These are phyloP conservation scores for Dione juno DNA, from an alignment of 2,888 invertebrate genomes.

Conservation along the genomic window DNA sequence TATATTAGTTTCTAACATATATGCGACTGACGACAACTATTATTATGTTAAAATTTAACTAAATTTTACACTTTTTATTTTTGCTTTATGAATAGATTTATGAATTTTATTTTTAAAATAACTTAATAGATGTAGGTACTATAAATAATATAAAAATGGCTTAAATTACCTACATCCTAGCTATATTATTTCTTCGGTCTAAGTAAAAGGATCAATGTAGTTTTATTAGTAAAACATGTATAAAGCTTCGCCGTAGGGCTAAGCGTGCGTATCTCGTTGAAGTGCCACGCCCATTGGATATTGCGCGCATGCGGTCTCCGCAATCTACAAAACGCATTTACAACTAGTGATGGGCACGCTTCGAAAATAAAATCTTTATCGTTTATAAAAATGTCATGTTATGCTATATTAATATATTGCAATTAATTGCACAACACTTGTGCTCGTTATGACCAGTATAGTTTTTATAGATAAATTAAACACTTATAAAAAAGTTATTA, in stretches of 20 bases:
- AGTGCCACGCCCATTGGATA: constrained; percentile 45
- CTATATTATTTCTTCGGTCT: neutral
- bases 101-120: neutral
- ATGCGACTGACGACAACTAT: too few relatives aligned
- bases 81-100: neutral
- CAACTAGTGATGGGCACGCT: constrained; percentile 14
- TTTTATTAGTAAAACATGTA: constrained; percentile 30
- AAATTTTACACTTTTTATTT: too few relatives aligned
- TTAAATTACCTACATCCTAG: neutral
- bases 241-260: constrained; percentile 31
- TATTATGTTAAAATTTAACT: too few relatives aligned
- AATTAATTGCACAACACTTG: neutral
- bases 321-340: constrained; percentile 33
- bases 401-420: neutral
- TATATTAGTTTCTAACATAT: too few relatives aligned
- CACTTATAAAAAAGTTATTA: neutral
- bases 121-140: too few relatives aligned
- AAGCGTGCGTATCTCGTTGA: constrained; percentile 37
- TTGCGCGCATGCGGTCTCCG: constrained; percentile 45
- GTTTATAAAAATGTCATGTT: neutral
- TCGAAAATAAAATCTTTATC: neutral
- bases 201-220: constrained; percentile 7
- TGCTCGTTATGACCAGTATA: neutral
- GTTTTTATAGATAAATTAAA: neutral
- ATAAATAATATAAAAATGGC: neutral